phyloP scores from a whole-genome alignment of 2,888 invertebrate genomes.

The Cephus rjabovi region DNA sequence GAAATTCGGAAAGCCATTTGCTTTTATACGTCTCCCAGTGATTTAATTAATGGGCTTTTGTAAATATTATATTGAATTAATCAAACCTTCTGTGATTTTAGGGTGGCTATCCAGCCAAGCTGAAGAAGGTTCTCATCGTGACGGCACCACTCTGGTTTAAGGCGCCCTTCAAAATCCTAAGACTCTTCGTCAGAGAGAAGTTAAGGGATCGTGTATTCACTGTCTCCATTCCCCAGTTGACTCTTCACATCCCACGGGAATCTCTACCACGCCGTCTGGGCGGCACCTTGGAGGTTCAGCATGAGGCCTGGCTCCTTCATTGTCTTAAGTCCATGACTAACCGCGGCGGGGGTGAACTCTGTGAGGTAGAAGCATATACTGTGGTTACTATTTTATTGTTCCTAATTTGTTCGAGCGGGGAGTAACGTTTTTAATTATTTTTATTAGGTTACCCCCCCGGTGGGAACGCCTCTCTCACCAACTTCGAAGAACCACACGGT shows the following conservation, averaged over 20 bases:
- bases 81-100: constrained; percentile 66
- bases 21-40: neutral
- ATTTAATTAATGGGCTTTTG: neutral
- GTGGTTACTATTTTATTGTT: neutral
- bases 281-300: constrained; percentile 87
- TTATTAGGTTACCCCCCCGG: constrained; percentile 56
- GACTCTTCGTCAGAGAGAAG: constrained; percentile 95
- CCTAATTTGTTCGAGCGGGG: neutral
- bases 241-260: constrained; percentile 89
- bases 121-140: constrained; percentile 97
- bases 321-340: constrained; percentile 89
- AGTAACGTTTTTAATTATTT: neutral
- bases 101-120: constrained; percentile 97
- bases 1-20: neutral
- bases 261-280: constrained; percentile 91
- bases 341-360: constrained; percentile 71
- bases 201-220: constrained; percentile 95
- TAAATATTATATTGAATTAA: neutral
- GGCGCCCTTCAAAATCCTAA: constrained; percentile 95
- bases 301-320: constrained; percentile 87
- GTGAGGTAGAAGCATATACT: constrained; percentile 50
- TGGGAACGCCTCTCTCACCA: constrained; percentile 60
- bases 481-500: constrained; percentile 46
- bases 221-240: constrained; percentile 90
- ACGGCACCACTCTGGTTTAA: constrained; percentile 99